These are phyloP conservation scores for Nomada ferruginata DNA, from an alignment of 2,888 invertebrate genomes.

Conservation along the genomic window DNA sequence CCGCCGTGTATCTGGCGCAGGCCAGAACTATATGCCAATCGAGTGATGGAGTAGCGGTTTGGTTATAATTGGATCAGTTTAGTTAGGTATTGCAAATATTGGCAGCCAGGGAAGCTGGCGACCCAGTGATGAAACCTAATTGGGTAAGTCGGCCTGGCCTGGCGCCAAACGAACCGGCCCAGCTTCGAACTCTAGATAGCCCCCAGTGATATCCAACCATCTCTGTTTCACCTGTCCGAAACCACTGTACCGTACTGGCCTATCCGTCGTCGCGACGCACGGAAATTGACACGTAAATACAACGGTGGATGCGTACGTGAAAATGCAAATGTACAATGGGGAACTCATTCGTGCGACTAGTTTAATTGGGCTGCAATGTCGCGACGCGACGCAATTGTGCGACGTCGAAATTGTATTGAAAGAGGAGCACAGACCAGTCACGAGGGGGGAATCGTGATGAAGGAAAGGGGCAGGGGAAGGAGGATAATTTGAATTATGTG, in stretches of 20 bases:
- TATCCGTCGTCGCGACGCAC: constrained; percentile 30
- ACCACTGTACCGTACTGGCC: too few species aligned
- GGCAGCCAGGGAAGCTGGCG: constrained; percentile 81
- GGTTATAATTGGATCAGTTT: constrained; percentile 81
- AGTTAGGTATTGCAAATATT: constrained; percentile 82
- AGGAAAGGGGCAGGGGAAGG: not conserved
- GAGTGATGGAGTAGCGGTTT: constrained; percentile 74
- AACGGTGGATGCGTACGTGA: constrained; percentile 48
- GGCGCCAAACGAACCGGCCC: constrained; percentile 76
- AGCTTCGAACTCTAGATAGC: constrained; percentile 72
- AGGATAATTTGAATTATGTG: constrained; percentile 43
- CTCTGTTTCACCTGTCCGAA: constrained; percentile 6
- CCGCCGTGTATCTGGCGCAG: constrained; percentile 57
- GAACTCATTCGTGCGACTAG: constrained; percentile 64
- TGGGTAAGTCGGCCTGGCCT: constrained; percentile 83
- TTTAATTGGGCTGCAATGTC: constrained; percentile 69
- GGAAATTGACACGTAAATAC: constrained; percentile 74
- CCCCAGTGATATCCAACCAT: constrained; percentile 24
- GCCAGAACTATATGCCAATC: constrained; percentile 70
- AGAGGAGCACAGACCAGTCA: constrained; percentile 26
- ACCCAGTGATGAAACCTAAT: constrained; percentile 83
- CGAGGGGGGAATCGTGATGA: constrained; percentile 29
- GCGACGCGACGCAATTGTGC: constrained; percentile 46
- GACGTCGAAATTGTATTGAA: constrained; percentile 61
- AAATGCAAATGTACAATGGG: constrained; percentile 66